phyloP scores from a whole-genome alignment of 2,888 invertebrate genomes.

The Clepsis dumicolana region DNA sequence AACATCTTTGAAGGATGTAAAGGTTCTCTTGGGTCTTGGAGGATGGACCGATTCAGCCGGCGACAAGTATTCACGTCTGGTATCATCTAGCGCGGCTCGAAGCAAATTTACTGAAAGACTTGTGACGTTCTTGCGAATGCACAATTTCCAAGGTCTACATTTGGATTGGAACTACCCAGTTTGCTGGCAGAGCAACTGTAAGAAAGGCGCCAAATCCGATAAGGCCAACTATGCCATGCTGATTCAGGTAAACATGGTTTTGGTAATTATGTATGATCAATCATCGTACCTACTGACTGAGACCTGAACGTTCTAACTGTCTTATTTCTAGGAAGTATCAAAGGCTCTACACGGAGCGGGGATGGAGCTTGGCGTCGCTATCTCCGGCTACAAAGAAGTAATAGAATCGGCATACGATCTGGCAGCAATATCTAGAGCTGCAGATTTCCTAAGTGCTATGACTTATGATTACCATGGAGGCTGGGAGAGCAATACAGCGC shows the following conservation, averaged over 20 bases:
- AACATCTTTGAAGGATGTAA: slow-evolving; percentile 88
- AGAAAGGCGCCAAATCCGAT: slow-evolving; percentile 92
- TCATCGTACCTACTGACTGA: too few relatives aligned
- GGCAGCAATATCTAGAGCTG: slow-evolving; percentile 87
- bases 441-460: slow-evolving; percentile 94
- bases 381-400: slow-evolving; percentile 96
- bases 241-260: slow-evolving; percentile 89
- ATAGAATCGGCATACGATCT: slow-evolving; percentile 95
- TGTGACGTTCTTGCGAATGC: slow-evolving; percentile 89
- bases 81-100: slow-evolving; percentile 88
- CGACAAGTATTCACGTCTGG: slow-evolving; percentile 94
- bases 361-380: slow-evolving; percentile 92
- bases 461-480: slow-evolving; percentile 95
- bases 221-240: slow-evolving; percentile 92
- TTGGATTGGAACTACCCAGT: slow-evolving; percentile 98
- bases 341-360: slow-evolving; percentile 88
- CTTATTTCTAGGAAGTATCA: slow-evolving; percentile 85
- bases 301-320: not conserved
- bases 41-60: slow-evolving; percentile 98
- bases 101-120: slow-evolving; percentile 90
- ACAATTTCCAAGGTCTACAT: slow-evolving; percentile 95
- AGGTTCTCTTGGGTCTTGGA: slow-evolving; percentile 93
- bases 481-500: slow-evolving; percentile 93
- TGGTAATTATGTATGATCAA: too few relatives aligned
- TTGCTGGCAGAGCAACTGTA: slow-evolving; percentile 96